Evolutionary conservation across 1,140 invertebrate species (phyloP).

Genomic region (Coenobita brevimanus): DNA sequence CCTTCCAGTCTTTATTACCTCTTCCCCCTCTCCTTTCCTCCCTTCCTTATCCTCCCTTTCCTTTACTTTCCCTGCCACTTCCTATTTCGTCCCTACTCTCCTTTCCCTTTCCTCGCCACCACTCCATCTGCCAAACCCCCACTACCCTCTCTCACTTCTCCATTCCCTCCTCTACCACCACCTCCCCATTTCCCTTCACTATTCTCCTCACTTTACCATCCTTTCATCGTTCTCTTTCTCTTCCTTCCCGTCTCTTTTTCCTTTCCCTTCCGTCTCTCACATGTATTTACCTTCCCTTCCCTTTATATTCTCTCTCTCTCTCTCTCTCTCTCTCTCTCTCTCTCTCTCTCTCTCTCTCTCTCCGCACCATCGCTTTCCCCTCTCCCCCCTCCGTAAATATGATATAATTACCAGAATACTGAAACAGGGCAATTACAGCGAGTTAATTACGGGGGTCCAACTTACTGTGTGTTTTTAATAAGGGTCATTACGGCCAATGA

Average conservation of each 20-base stretch:
- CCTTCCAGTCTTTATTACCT: background rate
- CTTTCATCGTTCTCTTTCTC: background rate
- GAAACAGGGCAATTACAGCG: background rate
- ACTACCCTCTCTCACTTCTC: background rate
- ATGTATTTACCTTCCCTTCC: background rate
- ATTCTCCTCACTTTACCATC: background rate
- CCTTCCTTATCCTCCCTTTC: background rate
- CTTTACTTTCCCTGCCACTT: background rate
- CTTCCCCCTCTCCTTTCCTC: background rate
- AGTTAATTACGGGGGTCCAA: background rate
- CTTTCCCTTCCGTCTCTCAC: background rate
- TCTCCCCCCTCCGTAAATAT: background rate
- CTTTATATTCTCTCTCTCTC: background rate
- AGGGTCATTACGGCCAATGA: no score
- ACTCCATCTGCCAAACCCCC: background rate
- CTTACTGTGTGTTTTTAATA: constrained; percentile 9
- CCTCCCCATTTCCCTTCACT: background rate
- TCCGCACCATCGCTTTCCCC: background rate
- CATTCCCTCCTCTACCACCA: background rate
- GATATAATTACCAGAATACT: no score
- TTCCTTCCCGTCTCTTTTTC: background rate
- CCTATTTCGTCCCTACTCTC: no score
- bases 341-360: background rate
- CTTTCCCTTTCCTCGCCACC: background rate
- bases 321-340: background rate